Conservation (phyloP, 2,113 vertebrate species). For the Taurulus bubalis region DNA sequence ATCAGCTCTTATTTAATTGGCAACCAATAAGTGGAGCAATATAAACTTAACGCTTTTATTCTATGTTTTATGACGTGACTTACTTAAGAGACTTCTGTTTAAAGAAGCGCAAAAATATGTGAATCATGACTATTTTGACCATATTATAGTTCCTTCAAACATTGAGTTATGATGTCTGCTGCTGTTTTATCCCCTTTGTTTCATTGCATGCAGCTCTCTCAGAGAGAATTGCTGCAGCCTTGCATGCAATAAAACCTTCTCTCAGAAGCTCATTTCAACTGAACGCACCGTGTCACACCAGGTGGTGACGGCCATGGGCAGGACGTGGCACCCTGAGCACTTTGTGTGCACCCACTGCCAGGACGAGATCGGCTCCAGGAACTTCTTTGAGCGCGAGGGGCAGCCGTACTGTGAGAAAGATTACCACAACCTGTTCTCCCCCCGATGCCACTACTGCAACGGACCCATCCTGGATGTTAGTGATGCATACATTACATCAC, state of each 20-base stretch:
- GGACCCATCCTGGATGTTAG: constrained; percentile 97
- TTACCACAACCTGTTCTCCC: constrained; percentile 95
- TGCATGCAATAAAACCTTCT: neutral
- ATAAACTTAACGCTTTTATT: neutral
- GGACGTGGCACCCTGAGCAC: constrained; percentile 97
- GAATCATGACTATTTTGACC: neutral
- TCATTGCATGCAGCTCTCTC: constrained; percentile 27
- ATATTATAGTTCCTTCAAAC: neutral
- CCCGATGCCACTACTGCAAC: constrained; percentile 95
- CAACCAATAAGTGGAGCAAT: constrained; percentile 1
- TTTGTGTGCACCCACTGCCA: constrained; percentile 98
- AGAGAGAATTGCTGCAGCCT: too few species aligned
- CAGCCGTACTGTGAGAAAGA: constrained; percentile 97
- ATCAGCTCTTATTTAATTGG: constrained; percentile 11
- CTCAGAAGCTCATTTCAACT: constrained; percentile 44
- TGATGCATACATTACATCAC: constrained; percentile 49
- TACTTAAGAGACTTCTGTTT: neutral
- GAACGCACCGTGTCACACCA: constrained; percentile 71
- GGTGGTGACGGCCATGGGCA: constrained; percentile 98
- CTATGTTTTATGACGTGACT: neutral
- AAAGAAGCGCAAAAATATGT: neutral
- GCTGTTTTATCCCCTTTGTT: neutral
- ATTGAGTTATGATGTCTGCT: constrained; percentile 4
- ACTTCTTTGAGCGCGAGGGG: constrained; percentile 96
- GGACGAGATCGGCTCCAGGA: constrained; percentile 94